Conservation (phyloP, 1,140 invertebrate species). For the Cecropterus lyciades region DNA sequence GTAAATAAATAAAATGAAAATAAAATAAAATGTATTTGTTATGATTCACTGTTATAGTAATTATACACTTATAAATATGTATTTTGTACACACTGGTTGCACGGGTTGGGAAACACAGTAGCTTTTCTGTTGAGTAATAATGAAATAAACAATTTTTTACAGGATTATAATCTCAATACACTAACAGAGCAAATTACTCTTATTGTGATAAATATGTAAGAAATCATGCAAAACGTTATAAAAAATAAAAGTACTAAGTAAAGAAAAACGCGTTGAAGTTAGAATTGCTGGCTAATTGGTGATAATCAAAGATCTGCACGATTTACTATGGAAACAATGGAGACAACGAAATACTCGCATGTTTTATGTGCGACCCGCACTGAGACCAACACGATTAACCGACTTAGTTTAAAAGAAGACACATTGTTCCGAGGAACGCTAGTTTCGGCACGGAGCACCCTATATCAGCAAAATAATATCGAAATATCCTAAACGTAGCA, state of each 20-base stretch:
- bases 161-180: too few relatives aligned
- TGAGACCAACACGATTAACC: constrained; percentile 67
- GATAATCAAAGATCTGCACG: constrained; percentile 36
- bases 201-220: too few relatives aligned
- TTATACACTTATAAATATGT: too few relatives aligned
- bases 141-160: too few relatives aligned
- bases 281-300: constrained; percentile 26
- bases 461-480: constrained; percentile 63
- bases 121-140: too few relatives aligned
- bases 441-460: constrained; percentile 79
- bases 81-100: too few relatives aligned
- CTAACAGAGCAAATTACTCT: too few relatives aligned
- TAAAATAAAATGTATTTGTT: too few relatives aligned
- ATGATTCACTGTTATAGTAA: too few relatives aligned
- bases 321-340: constrained; percentile 39
- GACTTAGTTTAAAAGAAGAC: constrained; percentile 76
- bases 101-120: too few relatives aligned
- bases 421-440: constrained; percentile 77
- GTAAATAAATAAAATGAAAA: too few relatives aligned
- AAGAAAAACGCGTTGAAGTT: background rate
- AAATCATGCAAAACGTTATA: too few relatives aligned
- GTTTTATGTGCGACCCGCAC: constrained; percentile 49
- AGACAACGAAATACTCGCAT: constrained; percentile 37
- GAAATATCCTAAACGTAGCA: constrained; percentile 53
- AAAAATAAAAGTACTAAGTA: background rate